Base-by-base conservation (phyloP, 2,888 invertebrate genomes). In the Alloplasta piceator region DNA sequence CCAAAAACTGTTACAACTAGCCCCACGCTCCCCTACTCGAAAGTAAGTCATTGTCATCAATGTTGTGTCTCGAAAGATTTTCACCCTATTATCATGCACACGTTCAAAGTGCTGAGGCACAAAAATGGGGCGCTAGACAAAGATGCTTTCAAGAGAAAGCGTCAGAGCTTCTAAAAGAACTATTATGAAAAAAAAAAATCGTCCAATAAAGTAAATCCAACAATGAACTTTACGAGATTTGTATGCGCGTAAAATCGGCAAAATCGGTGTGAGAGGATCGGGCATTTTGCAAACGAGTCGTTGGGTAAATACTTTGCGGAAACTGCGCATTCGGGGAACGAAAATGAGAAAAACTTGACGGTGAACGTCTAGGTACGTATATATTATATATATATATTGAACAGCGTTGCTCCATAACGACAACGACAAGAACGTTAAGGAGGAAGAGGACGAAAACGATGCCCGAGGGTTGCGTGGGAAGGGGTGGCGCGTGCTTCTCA, bases 401-500 rank as follows among this genome's bases (percentile, higher is more conserved):
- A 26, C 64, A 64, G 64, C 73, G 64, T 48, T 56, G 43, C 50
- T 68, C 46, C 38, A 9, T 41, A 48, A 71, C 58, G 67, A 61
- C 66, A 52, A 72, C 56, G 60, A 67, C 43, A 46, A 55, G 14
- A 38, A 56, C 46, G 67, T n/a, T 26, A 58, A 60, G 36, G 26
- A 68, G 12, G 14, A 52, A 12, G 16, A 52, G 14, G n/a, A 12
- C 52, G 14, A 26, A 26, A 26, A 26, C 26, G 26, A 26, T 14
- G 14, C 14, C 68, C 55, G 61, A 60, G 66, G 55, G 60, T 48
- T 66, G 70, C 64, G 48, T 26, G 7, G 66, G 64, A 55, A 68
- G 52, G 64, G 63, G 41, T 46, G 68, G 79, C 60, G 79, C 75
- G 71, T 60, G 79, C 64, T 58, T 74, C 58, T 64, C 75, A 55